These are phyloP conservation scores for Dinocampus coccinellae DNA, from an alignment of 2,888 invertebrate genomes.

Conservation along the genomic window DNA sequence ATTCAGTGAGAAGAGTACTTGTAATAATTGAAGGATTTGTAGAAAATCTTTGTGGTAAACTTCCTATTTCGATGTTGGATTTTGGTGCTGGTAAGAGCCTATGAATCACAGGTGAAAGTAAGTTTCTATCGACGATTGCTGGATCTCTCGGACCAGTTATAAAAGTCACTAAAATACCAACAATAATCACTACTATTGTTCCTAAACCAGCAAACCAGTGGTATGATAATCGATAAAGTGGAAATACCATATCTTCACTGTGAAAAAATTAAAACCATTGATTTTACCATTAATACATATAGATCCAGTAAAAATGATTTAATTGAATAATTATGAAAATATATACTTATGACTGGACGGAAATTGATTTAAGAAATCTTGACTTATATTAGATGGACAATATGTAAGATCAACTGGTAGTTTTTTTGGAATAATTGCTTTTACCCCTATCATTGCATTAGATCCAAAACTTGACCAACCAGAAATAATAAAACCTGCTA, in stretches of 20 bases:
- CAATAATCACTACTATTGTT: slow-evolving; percentile 75
- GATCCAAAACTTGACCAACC: slow-evolving; percentile 78
- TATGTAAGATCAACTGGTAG: slow-evolving; percentile 71
- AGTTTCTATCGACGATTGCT: slow-evolving; percentile 72
- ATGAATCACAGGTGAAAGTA: slow-evolving; percentile 75
- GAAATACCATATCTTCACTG: slow-evolving; percentile 74
- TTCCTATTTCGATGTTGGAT: slow-evolving; percentile 35
- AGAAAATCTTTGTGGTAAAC: slow-evolving; percentile 35
- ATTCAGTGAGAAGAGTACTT: slow-evolving; percentile 37
- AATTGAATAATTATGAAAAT: slow-evolving; percentile 8
- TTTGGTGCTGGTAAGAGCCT: slow-evolving; percentile 61
- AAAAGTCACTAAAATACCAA: slow-evolving; percentile 78
- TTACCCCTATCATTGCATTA: slow-evolving; percentile 76
- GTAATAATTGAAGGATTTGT: slow-evolving; percentile 29
- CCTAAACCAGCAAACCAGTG: slow-evolving; percentile 87
- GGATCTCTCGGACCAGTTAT: slow-evolving; percentile 72
- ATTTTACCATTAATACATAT: slow-evolving; percentile 1
- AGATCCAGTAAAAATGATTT: slow-evolving; percentile 19
- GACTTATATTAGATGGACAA: slow-evolving; percentile 66
- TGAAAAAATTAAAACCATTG: slow-evolving; percentile 31
- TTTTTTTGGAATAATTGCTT: slow-evolving; percentile 73
- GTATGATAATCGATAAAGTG: slow-evolving; percentile 83
- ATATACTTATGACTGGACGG: slow-evolving; percentile 42
- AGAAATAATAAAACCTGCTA: slow-evolving; percentile 75
- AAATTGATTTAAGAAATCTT: slow-evolving; percentile 57